Conservation (phyloP, 1,140 invertebrate genomes). For the Brachionus rotundiformis region DNA sequence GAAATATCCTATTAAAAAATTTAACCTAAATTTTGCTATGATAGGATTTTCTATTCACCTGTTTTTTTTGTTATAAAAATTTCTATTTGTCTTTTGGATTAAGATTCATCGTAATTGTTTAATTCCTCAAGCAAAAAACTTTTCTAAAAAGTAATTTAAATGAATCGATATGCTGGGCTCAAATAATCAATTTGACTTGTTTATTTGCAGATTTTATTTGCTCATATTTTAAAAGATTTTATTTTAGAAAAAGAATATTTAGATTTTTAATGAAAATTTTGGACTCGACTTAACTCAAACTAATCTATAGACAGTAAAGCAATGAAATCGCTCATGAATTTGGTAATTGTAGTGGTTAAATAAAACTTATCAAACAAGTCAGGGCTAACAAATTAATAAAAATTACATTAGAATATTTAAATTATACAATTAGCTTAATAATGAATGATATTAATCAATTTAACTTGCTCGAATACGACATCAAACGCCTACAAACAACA, state of each 20-base stretch:
- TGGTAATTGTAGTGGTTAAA: neutral
- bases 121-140: neutral
- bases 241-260: neutral
- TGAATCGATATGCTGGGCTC: neutral
- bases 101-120: neutral
- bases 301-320: neutral
- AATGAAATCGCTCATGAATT: neutral
- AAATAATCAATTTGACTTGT: neutral
- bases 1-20: neutral
- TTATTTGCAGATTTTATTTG: too few species aligned
- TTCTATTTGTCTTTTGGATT: neutral
- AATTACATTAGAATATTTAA: neutral
- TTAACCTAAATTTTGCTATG: conserved; percentile 26
- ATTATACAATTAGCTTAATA: neutral
- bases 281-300: neutral
- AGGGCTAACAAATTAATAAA: neutral
- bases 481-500: neutral
- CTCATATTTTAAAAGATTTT: neutral
- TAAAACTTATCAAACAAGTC: neutral
- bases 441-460: conserved; percentile 10
- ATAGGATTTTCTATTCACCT: conserved; percentile 23
- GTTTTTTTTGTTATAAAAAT: neutral
- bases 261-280: neutral
- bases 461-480: conserved; percentile 8
- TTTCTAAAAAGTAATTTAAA: neutral